Base-by-base conservation (phyloP, 2,113 vertebrate genomes). In the Ceyx margarethae region DNA sequence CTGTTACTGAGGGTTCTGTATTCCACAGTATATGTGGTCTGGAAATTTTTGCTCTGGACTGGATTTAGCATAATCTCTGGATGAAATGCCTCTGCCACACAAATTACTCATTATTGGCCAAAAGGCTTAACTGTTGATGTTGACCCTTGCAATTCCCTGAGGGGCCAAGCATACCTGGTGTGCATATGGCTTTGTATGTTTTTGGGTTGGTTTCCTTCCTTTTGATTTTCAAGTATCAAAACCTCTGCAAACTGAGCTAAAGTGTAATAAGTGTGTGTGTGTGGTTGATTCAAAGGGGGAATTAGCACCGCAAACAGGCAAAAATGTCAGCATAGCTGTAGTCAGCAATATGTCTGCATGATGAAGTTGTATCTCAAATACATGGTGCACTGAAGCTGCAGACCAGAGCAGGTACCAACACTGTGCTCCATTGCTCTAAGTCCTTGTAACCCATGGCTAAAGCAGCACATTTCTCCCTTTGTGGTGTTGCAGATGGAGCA, bases 151-250 rank as follows among this genome's bases (percentile, higher is more conserved):
- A 51, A 25, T 62, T 90, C 43, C 22, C 15, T 31, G 10, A 37
- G 33, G 57, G 25, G 3, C 13, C 51, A 90, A 46, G 37, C 26
- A 57, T 23, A 29, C 43, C 11, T 16, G 9, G n/a, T n/a, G 16
- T 0, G 1, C 5, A 53, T 10, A 37, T 91, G 50, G 50, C 50
- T 51, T 26, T 12, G 14, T 51, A 26, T 0, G 1, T 3, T 48
- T 10, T 37, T 92, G 26, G 51, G 10, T 66, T 45, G 10, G 4
- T 37, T 91, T 85, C 57, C 45, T 33, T 33, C 33, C 7, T 25
- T 74, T 81, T 28, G 23, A 5, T 85, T 76, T 81, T 31, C 21
- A 33, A 43, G 21, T 28, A 75, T 56, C 45, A 56, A 85, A 77
- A 46, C 6, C 22, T 76, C 48, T 65, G n/a, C 42, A 78, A 45